These are phyloP conservation scores for Aphodius sticticus DNA, from an alignment of 2,888 invertebrate species.

Conservation along the genomic window DNA sequence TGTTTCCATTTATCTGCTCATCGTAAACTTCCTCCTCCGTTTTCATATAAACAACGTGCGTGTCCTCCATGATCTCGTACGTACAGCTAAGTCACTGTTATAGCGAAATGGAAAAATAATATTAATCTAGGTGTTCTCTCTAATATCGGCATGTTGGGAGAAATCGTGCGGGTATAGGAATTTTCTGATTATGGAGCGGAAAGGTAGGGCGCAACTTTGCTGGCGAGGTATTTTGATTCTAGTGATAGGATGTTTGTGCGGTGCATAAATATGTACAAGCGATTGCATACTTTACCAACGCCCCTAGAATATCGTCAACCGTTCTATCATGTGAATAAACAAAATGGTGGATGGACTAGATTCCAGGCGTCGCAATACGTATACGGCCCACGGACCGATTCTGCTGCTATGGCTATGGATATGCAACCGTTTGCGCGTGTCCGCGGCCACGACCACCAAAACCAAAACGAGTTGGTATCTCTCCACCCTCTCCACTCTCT, in stretches of 20 bases:
- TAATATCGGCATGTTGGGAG: background rate
- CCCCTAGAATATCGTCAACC: conserved; percentile 60
- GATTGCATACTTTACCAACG: conserved; percentile 49
- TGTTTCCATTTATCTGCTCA: conserved; percentile 27
- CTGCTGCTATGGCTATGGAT: background rate
- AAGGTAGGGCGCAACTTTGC: background rate
- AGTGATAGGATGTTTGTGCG: background rate
- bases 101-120: background rate
- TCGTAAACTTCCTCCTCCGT: conserved; percentile 6
- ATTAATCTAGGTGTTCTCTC: too few relatives aligned
- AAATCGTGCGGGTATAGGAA: background rate
- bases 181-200: background rate
- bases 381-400: background rate
- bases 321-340: conserved; percentile 55
- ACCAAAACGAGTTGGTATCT: too few relatives aligned
- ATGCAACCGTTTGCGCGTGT: too few relatives aligned
- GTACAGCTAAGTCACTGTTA: background rate
- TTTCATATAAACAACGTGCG: conserved; percentile 8
- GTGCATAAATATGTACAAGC: background rate
- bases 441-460: too few relatives aligned
- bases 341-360: conserved; percentile 59
- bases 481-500: too few relatives aligned
- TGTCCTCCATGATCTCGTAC: background rate
- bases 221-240: background rate
- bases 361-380: conserved; percentile 51